Conservation (phyloP, 2,113 vertebrate species). For the Sinosuthora webbiana region DNA sequence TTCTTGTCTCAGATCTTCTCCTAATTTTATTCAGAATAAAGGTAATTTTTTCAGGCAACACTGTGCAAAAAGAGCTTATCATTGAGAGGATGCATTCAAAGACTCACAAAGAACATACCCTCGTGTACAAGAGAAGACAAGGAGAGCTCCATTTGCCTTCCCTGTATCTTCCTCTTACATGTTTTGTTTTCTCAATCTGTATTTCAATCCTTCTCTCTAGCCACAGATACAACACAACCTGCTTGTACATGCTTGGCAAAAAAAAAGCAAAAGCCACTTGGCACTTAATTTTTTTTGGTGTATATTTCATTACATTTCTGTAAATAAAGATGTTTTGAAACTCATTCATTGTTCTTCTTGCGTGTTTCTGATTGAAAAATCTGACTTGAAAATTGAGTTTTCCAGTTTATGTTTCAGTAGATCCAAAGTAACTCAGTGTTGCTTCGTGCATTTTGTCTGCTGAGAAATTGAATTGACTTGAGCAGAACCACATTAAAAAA, state of each 20-base stretch:
- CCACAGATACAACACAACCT: background rate
- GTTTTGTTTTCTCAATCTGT: background rate
- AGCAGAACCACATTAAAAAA: slow-evolving; percentile 61
- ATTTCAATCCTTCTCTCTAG: background rate
- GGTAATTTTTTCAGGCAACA: background rate
- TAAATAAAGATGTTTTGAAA: slow-evolving; percentile 43
- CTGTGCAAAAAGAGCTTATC: fast-evolving
- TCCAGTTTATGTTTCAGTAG: slow-evolving; percentile 58
- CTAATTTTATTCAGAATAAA: background rate
- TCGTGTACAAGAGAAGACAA: background rate
- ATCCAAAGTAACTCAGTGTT: slow-evolving; percentile 46
- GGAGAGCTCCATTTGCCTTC: background rate
- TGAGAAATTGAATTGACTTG: slow-evolving; percentile 67
- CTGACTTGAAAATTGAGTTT: slow-evolving; percentile 70
- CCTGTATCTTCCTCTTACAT: background rate
- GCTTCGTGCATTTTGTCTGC: slow-evolving; percentile 50
- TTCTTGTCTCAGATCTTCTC: background rate
- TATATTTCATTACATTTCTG: background rate
- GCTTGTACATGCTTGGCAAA: background rate
- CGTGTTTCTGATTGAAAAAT: slow-evolving; percentile 56
- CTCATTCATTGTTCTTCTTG: slow-evolving; percentile 50
- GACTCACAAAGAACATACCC: background rate
- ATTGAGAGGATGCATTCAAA: background rate
- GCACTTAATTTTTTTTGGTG: background rate
- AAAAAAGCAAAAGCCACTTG: background rate